phyloP scores from a whole-genome alignment of 23 tunicate species.

The Diplosoma virens region DNA sequence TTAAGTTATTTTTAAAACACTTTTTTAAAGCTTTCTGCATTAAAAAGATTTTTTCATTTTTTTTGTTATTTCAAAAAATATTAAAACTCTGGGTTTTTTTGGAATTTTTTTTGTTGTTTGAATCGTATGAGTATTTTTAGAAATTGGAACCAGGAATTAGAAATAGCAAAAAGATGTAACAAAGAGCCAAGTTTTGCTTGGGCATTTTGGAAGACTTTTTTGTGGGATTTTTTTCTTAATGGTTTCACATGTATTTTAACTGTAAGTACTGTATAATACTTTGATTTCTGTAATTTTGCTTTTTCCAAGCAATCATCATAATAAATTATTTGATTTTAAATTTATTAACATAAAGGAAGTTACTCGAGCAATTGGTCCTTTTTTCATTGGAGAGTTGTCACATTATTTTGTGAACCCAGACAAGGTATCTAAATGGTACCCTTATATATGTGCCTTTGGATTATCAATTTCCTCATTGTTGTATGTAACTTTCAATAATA shows the following conservation, averaged over 20 bases:
- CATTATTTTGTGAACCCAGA: constrained; percentile 31
- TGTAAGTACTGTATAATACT: neutral
- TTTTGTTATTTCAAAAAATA: no score
- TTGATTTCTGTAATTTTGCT: neutral
- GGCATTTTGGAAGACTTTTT: constrained; percentile 25
- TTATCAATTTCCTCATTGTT: constrained; percentile 7
- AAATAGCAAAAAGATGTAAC: neutral
- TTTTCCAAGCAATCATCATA: no score
- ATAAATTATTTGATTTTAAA: no score
- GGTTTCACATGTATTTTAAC: neutral
- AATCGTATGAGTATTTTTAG: no score
- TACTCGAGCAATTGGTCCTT: constrained; percentile 13
- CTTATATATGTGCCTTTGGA: constrained; percentile 50
- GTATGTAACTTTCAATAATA: constrained; percentile 2
- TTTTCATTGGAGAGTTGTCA: constrained; percentile 30
- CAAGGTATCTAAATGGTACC: neutral
- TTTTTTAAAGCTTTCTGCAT: no score
- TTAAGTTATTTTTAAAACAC: no score
- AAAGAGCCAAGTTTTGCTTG: constrained; percentile 16
- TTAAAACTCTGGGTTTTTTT: no score
- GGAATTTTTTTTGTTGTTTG: no score
- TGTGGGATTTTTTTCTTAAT: neutral
- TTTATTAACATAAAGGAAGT: constrained; percentile 32
- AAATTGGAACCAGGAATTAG: constrained; percentile 18
- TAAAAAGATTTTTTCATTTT: no score